Base-by-base conservation (phyloP, 2,888 invertebrate genomes). In the Gerris lacustris region DNA sequence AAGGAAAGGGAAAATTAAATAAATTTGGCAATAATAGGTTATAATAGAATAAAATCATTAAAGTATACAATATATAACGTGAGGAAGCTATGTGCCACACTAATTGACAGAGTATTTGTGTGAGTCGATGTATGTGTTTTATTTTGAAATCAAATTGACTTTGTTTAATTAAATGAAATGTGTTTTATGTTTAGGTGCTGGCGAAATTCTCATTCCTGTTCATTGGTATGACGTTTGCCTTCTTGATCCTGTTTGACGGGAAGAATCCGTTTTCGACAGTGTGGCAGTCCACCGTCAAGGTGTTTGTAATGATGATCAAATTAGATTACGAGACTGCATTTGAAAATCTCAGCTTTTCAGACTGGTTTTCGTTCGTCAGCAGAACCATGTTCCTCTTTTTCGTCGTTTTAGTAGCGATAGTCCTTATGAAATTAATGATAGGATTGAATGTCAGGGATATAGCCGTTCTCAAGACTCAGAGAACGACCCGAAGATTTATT, bases 391-490 rank as follows among this genome's bases (percentile, higher is more conserved):
- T 86, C 75, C 77, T 85, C 0, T 74, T 83, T 5, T 86, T 86
- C 73, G 77, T 86, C 0, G 79, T 86, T 45, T 76, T 85, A 72
- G 84, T 85, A 55, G 83, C 85, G 6, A 84, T 86, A 67, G 85
- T 86, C 0, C 79, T 86, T 15, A 85, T 86, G 84, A 86, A 86
- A 76, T 78, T 86, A 66, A 80, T 86, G 76, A 83, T 86, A 0
- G 86, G 86, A 78, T 82, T 86, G 15, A 85, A 86, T 15, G 86
- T 86, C 1, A 86, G 83, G 72, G 86, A 86, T 73, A 84, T 85
- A 2, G 84, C 83, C 69, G 83, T 83, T 73, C 79, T 86, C 72
- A 84, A 85, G 79, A 78, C 84, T 0, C 79, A 85, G 64, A 86
- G 86, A 0, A 84, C 84, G 62, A 73, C 85, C 18, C 80, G 82